Percentiles rank a stretch among this genome's conserved stretches.
Conservation (phyloP, 1,140 invertebrate genomes). For the Brachionus sp. region DNA sequence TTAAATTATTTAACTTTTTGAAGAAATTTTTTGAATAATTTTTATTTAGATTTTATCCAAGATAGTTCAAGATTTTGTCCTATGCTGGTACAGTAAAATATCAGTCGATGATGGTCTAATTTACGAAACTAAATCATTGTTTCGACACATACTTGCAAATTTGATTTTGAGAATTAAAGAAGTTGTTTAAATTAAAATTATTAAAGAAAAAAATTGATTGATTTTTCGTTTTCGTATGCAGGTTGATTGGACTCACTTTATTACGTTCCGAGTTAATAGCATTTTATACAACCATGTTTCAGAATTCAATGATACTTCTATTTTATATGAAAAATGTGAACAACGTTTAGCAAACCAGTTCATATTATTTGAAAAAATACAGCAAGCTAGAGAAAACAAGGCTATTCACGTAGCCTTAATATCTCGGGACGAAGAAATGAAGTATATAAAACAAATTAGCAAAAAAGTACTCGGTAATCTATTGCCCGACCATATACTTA, state of each 20-base stretch:
- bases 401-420: neutral
- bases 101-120: constrained; percentile 10
- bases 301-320: neutral
- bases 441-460: constrained; percentile 3
- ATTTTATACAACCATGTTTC: constrained; percentile 14
- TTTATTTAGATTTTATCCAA: neutral
- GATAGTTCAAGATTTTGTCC: constrained; percentile 39
- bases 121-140: constrained; percentile 2
- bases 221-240: neutral
- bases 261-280: neutral
- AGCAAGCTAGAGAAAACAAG: neutral
- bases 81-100: constrained; percentile 39
- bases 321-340: neutral
- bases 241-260: constrained; percentile 21
- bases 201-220: neutral
- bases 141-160: constrained; percentile 28
- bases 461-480: neutral
- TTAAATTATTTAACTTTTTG: neutral
- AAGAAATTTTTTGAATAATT: neutral
- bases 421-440: constrained; percentile 16
- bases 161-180: neutral
- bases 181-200: neutral
- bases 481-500: neutral
- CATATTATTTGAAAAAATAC: neutral
- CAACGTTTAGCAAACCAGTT: neutral